phyloP scores from a whole-genome alignment of 2,888 invertebrate genomes.

The Marasmarcha lunaedactyla region DNA sequence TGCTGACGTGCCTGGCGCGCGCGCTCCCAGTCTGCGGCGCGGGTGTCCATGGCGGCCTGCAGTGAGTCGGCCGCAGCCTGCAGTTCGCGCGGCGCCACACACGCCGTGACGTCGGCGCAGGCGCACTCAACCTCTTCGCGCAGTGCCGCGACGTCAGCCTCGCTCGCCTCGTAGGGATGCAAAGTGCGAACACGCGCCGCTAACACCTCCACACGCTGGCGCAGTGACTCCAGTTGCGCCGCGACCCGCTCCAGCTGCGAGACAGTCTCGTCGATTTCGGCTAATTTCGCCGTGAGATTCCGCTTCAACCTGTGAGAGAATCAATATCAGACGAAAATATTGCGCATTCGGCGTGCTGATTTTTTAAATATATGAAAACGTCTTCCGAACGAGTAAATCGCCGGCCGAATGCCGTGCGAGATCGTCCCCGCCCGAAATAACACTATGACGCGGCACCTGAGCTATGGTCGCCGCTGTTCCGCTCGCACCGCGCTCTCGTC shows the following conservation, averaged over 20 bases:
- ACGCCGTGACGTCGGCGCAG: slow-evolving; percentile 77
- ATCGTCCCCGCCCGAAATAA: slow-evolving; percentile 34
- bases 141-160: slow-evolving; percentile 73
- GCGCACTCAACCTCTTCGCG: slow-evolving; percentile 75
- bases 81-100: slow-evolving; percentile 79
- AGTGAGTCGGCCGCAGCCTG: slow-evolving; percentile 86
- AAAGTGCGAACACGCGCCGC: slow-evolving; percentile 76
- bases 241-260: slow-evolving; percentile 81
- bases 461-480: slow-evolving; percentile 59
- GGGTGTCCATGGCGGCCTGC: slow-evolving; percentile 86
- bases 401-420: neutral
- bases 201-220: slow-evolving; percentile 75
- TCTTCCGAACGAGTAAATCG: too few relatives aligned
- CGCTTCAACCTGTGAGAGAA: slow-evolving; percentile 80
- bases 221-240: slow-evolving; percentile 76
- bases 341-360: neutral
- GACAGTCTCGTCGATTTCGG: slow-evolving; percentile 80
- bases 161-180: slow-evolving; percentile 84
- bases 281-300: slow-evolving; percentile 80
- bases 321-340: slow-evolving; percentile 16
- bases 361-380: too few relatives aligned
- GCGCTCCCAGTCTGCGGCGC: slow-evolving; percentile 87
- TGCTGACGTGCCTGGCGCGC: slow-evolving; percentile 86
- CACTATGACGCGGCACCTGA: slow-evolving; percentile 60
- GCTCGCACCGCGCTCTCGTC: slow-evolving; percentile 63